Evolutionary conservation across 2,797 vertebrate genomes (phyloP).

Genomic region (Acipenser transmontanus): DNA sequence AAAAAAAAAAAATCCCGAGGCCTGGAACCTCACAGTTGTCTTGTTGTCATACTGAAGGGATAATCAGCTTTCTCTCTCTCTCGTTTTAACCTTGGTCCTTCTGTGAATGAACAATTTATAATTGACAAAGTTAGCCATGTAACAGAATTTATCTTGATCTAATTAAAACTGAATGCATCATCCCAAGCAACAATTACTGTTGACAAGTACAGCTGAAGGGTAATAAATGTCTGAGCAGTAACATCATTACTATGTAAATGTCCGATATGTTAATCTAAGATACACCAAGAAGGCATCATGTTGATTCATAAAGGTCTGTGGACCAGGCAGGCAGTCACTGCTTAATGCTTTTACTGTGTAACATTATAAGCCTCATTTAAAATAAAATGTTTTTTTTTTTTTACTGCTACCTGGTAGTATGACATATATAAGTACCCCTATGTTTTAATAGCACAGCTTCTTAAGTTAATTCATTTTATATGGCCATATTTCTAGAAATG

Average conservation of each 20-base stretch:
- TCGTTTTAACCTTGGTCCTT: not conserved
- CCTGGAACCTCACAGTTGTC: too few relatives aligned
- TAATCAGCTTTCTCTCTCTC: too few relatives aligned
- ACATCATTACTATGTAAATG: slow-evolving; percentile 22
- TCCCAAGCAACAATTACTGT: slow-evolving; percentile 10
- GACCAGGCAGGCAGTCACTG: not conserved
- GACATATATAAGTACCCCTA: too few relatives aligned
- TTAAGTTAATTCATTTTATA: too few relatives aligned
- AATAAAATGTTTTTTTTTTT: too few relatives aligned
- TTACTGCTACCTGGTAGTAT: too few relatives aligned
- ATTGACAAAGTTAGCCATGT: slow-evolving; percentile 13
- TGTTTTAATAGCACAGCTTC: too few relatives aligned
- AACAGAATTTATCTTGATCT: slow-evolving; percentile 13
- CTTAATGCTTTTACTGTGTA: too few relatives aligned
- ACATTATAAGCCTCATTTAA: too few relatives aligned
- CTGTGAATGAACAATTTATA: slow-evolving; percentile 9
- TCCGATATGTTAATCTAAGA: slow-evolving; percentile 9
- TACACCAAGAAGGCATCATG: slow-evolving; percentile 5
- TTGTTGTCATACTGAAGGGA: too few relatives aligned
- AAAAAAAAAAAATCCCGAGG: too few relatives aligned
- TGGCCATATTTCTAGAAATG: too few relatives aligned
- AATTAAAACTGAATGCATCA: slow-evolving; percentile 17
- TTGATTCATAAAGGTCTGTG: slow-evolving; percentile 1
- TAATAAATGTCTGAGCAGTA: not conserved
- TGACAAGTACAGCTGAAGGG: slow-evolving; percentile 10